Evolutionary conservation across 2,113 vertebrate genomes (phyloP), one percentile per base, ranked within the genome.

Genomic region (Pituophis catenifer): DNA sequence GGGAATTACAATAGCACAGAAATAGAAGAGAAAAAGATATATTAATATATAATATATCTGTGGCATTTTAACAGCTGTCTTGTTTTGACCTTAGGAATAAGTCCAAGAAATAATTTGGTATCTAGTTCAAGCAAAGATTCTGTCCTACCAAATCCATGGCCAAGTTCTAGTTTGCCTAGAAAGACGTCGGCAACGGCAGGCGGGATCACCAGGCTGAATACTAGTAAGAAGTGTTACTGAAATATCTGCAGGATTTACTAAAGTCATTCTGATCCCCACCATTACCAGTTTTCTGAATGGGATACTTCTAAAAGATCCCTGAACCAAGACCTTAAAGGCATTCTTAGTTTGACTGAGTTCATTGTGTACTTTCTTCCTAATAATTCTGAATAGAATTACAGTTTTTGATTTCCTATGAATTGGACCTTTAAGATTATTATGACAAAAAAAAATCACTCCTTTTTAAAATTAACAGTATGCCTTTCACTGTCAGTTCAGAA

Each of bases 121-220:
- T 98, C 98, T 6, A 97, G 98, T 95, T 97, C 98, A 92, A 97
- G 96, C 95, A 98, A 99, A 97, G 98, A 99, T 93, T 96, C 97
- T 70, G 94, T 95, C 93, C 97, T 96, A 0, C 97, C 98, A 92
- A 97, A 98, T 95, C 95, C 97, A 0, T 99, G 99, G 99, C 98
- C 98, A 17, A 96, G 96, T 97, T 97, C 98, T 89, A 96, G 95
- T 95, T 97, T 99, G 95, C 98, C 98, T 93, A 97, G 96, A 44
- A 98, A 98, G 89, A 94, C 97, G 75, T 96, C 97, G 0, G 89
- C 75, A 85, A 97, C 97, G 11, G 96, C 97, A 90, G 98, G 98
- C 94, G 98, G 98, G 52, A 93, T 96, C 94, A 98, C 96, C 97
- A 98, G 98, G 97, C 98, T 98, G 86, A 98, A 97, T 96, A 98